Conservation (phyloP, 2,888 invertebrate genomes). For the Lithophane ornitopus region DNA sequence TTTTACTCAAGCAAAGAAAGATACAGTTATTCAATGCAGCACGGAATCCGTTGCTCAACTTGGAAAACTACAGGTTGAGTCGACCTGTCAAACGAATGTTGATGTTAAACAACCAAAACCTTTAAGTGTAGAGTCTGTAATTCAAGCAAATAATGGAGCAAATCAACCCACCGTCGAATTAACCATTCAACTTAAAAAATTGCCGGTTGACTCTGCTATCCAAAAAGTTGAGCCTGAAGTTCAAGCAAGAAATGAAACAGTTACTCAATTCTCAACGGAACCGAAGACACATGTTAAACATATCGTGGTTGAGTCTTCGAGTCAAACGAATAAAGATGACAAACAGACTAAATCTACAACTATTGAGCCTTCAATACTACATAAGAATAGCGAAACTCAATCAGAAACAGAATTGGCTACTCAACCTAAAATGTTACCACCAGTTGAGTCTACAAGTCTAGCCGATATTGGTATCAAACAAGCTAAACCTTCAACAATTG, state of each 20-base stretch:
- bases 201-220: constrained; percentile 1
- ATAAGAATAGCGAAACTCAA: neutral
- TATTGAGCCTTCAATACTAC: constrained; percentile 18
- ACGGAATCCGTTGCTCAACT: constrained; percentile 10
- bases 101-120: constrained; percentile 7
- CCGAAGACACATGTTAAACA: neutral
- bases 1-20: constrained; percentile 25
- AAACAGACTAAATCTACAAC: neutral
- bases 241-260: constrained; percentile 22
- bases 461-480: constrained; percentile 43
- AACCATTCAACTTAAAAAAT: constrained; percentile 13
- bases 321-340: constrained; percentile 4
- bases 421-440: constrained; percentile 1
- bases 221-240: constrained; percentile 23
- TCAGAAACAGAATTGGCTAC: neutral
- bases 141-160: constrained; percentile 37
- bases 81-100: neutral
- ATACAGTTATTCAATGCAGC: neutral
- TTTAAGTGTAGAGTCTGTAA: constrained; percentile 26
- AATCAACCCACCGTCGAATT: constrained; percentile 23
- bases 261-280: constrained; percentile 14
- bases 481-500: neutral
- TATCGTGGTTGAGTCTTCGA: neutral
- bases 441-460: constrained; percentile 34
- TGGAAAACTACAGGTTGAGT: constrained; percentile 14